phyloP scores from a whole-genome alignment of 2,888 invertebrate genomes.

The Agonum fuliginosum region DNA sequence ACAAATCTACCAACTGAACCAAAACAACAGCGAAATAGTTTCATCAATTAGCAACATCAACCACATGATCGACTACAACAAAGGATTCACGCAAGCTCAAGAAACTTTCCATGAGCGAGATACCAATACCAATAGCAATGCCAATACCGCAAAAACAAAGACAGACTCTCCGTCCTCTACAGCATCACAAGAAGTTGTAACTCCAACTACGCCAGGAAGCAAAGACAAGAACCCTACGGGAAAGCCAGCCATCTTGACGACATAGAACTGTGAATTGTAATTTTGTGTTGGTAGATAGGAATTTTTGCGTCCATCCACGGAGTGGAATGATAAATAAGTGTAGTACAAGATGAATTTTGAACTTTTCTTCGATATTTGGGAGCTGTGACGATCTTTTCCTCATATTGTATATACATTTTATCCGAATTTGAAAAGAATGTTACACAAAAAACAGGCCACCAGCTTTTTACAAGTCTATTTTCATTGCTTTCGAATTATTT shows the following conservation, averaged over 20 bases:
- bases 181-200: slow-evolving; percentile 14
- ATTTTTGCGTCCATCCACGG: slow-evolving; percentile 30
- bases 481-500: too few relatives aligned
- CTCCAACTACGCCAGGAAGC: background rate
- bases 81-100: slow-evolving; percentile 13
- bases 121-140: too few relatives aligned
- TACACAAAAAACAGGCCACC: too few relatives aligned
- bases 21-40: slow-evolving; percentile 49
- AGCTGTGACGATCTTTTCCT: slow-evolving; percentile 15
- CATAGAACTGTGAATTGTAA: slow-evolving; percentile 41
- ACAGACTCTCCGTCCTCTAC: slow-evolving; percentile 49
- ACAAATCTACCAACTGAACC: slow-evolving; percentile 46
- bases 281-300: slow-evolving; percentile 26
- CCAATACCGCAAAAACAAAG: slow-evolving; percentile 3
- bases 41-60: slow-evolving; percentile 32
- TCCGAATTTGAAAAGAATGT: too few relatives aligned
- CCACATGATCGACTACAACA: slow-evolving; percentile 26
- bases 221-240: slow-evolving; percentile 35
- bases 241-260: slow-evolving; percentile 48
- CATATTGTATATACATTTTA: background rate
- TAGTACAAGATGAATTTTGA: slow-evolving; percentile 32
- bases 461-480: too few relatives aligned
- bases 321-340: slow-evolving; percentile 36
- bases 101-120: slow-evolving; percentile 24
- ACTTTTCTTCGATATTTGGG: slow-evolving; percentile 19